Evolutionary conservation across 1,140 invertebrate genomes (phyloP).

Genomic region (Popillia japonica): DNA sequence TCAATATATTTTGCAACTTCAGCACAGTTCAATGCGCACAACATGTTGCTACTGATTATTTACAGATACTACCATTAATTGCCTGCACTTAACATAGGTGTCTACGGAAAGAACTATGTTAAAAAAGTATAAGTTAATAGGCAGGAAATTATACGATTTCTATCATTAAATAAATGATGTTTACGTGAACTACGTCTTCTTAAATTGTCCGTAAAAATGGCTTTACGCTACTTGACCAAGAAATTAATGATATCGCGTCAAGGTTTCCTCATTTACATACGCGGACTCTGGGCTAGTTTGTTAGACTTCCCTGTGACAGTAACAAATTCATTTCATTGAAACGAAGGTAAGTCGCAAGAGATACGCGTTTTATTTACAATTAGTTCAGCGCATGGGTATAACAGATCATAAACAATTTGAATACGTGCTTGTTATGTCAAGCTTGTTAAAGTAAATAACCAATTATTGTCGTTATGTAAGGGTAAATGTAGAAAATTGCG

Average conservation of each 20-base stretch:
- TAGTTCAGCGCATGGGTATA: not conserved
- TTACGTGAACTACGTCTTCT: not conserved
- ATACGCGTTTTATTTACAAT: not conserved
- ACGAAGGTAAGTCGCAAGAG: not conserved
- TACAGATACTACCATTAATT: too few relatives aligned
- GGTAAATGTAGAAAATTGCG: too few relatives aligned
- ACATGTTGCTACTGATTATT: too few relatives aligned
- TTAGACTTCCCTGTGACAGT: not conserved
- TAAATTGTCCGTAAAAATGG: not conserved
- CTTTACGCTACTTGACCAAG: not conserved
- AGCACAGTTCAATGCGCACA: too few relatives aligned
- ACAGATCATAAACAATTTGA: not conserved
- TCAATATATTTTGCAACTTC: too few relatives aligned
- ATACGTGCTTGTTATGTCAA: not conserved
- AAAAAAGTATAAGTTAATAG: too few relatives aligned
- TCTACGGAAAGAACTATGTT: too few relatives aligned
- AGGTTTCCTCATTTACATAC: not conserved
- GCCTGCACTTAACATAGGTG: too few relatives aligned
- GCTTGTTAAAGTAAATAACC: not conserved
- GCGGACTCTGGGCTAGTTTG: not conserved
- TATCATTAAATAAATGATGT: not conserved
- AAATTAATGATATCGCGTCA: not conserved
- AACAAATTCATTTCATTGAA: not conserved
- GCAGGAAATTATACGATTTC: not conserved
- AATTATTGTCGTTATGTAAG: too few relatives aligned